A percentile compares a stretch with the other conserved stretches of the same genome.
These are phyloP conservation scores for Thaumatotibia leucotreta DNA, from an alignment of 1,140 invertebrate species.

Conservation along the genomic window DNA sequence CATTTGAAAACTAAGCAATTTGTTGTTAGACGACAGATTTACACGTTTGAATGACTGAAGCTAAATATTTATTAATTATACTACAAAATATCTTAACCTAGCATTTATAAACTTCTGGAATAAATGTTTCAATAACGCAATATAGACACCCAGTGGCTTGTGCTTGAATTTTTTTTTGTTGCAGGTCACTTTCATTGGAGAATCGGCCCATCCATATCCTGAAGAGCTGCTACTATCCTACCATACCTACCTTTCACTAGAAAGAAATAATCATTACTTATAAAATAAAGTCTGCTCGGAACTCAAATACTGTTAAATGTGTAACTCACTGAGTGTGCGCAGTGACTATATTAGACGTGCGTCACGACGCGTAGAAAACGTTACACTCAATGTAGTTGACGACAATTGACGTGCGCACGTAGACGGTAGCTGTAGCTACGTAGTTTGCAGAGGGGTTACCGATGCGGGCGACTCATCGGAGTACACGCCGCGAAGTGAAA, in stretches of 20 bases:
- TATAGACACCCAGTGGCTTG: too few species aligned
- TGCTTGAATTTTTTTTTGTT: not conserved
- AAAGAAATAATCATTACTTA: not conserved
- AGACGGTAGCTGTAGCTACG: constrained; percentile 63
- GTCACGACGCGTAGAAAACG: constrained; percentile 61
- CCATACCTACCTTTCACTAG: constrained; percentile 19
- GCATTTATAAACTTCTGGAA: too few species aligned
- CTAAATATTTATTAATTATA: too few species aligned
- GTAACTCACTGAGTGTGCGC: constrained; percentile 74
- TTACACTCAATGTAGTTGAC: constrained; percentile 65
- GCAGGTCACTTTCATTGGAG: not conserved
- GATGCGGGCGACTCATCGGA: constrained; percentile 63
- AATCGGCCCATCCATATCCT: not conserved
- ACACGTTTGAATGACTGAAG: too few species aligned
- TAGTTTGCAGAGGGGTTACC: constrained; percentile 68
- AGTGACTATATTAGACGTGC: constrained; percentile 70
- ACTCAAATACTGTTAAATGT: constrained; percentile 65
- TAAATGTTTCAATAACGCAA: too few species aligned
- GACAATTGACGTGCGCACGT: constrained; percentile 65
- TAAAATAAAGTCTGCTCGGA: constrained; percentile 44
- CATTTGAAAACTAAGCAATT: too few species aligned
- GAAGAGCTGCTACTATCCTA: not conserved
- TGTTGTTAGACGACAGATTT: too few species aligned
- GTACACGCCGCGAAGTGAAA: constrained; percentile 70
- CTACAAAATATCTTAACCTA: too few species aligned